Evolutionary conservation across 2,888 invertebrate species (phyloP), one percentile per base, ranked within the genome.

Genomic region (Diogma glabrata): DNA sequence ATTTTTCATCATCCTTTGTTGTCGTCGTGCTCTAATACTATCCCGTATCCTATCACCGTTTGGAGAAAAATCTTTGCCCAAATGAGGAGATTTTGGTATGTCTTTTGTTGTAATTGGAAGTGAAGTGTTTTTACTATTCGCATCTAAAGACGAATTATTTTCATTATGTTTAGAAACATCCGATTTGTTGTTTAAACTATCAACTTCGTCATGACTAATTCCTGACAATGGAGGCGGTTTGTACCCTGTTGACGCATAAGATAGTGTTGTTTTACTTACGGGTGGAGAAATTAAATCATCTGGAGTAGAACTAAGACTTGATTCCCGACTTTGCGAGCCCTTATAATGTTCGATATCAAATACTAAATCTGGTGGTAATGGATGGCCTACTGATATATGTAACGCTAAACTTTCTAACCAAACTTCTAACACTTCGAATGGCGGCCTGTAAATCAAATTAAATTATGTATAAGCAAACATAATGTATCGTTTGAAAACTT

Each of bases 351-450:
- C 74, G 55, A 91, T 84, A 65, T 90, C 89, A 48, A 78, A 79
- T 14, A 87, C 75, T 33, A 89, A 71, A 58, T 84, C 79, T 6
- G 76, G 69, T 1, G 86, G 83, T 49, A 80, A 63, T 0, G 81
- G 72, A 53, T 75, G 77, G 2, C 81, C 77, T 12, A 77, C 75
- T 1, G 81, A 77, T 52, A 86, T 69, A 61, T 86, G 83, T 75
- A 82, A 80, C 20, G 82, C 81, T 47, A 91, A 69, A 24, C 82
- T 82, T 65, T 88, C 85, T 50, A 92, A 71, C 92, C 93, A 92
- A n/a, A 84, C 80, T 70, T 88, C 85, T 66, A 91, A 79, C 28
- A 87, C 82, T 64, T 92, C 91, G 70, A 93, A 93, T 1, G 90
- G 84, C 0, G 93, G 93, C 61, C 91, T 87, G 52, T 16, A 63